Percentiles rank a stretch among this genome's conserved stretches.
These are phyloP conservation scores for Drosophila kuntzei DNA, from an alignment of 2,888 invertebrate species.

Conservation along the genomic window DNA sequence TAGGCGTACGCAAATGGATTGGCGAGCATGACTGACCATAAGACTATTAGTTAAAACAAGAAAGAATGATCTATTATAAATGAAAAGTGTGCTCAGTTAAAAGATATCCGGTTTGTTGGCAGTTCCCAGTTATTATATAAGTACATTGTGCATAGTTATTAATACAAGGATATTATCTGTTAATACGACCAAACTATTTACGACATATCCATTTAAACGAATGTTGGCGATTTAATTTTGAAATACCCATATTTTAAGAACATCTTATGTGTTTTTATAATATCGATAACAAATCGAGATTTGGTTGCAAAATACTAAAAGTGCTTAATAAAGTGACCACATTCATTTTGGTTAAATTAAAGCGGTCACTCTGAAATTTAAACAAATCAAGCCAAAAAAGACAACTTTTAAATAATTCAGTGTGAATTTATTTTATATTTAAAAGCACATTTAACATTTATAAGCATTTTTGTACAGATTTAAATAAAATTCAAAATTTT, in stretches of 20 bases:
- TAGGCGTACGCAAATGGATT: slow-evolving; percentile 12
- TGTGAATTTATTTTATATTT: neutral
- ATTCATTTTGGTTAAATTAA: no score
- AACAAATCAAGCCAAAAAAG: neutral
- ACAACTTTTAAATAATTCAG: neutral
- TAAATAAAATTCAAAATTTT: neutral
- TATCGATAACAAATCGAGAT: neutral
- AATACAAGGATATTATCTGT: neutral
- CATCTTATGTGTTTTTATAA: neutral
- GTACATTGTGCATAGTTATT: neutral
- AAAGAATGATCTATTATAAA: slow-evolving; percentile 1
- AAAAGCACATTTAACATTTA: neutral
- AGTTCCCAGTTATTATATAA: neutral
- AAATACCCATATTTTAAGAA: no score
- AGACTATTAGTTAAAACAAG: slow-evolving; percentile 7
- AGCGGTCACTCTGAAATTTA: neutral
- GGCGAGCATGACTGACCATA: slow-evolving; percentile 10
- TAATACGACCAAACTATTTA: neutral
- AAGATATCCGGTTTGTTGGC: neutral
- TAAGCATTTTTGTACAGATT: neutral
- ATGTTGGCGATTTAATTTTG: neutral
- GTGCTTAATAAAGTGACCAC: neutral
- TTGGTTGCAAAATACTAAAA: neutral
- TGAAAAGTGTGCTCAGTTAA: neutral
- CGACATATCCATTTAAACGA: neutral